Conservation (phyloP, 1,140 invertebrate species). For the Goniozus legneri region DNA sequence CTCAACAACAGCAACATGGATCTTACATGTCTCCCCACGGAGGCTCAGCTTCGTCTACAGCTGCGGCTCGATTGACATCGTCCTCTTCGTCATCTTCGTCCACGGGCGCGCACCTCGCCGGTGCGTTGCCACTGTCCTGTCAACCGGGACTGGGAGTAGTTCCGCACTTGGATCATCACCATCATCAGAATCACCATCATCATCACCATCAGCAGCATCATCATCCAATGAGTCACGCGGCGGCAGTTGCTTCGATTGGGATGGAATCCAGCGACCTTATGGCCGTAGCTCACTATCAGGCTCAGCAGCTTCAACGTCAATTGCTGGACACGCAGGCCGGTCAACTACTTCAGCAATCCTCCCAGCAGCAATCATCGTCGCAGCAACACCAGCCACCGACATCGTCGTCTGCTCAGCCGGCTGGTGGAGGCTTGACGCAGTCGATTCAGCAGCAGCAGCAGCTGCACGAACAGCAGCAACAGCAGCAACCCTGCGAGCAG, state of each 20-base stretch:
- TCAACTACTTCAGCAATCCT: constrained; percentile 21
- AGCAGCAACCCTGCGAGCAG: too few relatives aligned
- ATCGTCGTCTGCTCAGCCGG: constrained; percentile 31
- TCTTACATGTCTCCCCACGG: constrained; percentile 39
- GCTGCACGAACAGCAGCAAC: constrained; percentile 35
- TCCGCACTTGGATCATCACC: constrained; percentile 15
- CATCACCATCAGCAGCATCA: constrained; percentile 26
- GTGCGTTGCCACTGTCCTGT: constrained; percentile 35
- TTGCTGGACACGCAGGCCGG: constrained; percentile 29
- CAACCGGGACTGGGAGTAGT: constrained; percentile 26
- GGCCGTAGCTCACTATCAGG: constrained; percentile 30
- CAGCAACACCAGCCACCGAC: too few relatives aligned
- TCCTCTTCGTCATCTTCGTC: constrained; percentile 7
- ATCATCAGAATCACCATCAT: constrained; percentile 13
- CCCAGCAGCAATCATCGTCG: constrained; percentile 6
- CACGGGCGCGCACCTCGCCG: constrained; percentile 12
- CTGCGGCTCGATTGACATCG: constrained; percentile 23
- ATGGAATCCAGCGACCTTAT: constrained; percentile 30
- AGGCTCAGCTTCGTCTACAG: constrained; percentile 18
- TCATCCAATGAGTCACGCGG: constrained; percentile 25
- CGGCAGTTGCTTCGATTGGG: constrained; percentile 25
- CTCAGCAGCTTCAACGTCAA: constrained; percentile 33
- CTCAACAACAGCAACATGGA: too few relatives aligned
- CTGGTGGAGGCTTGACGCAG: constrained; percentile 39
- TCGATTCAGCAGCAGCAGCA: too few relatives aligned